Base-by-base conservation (phyloP, 2,797 vertebrate species). In the Hippopotamyrus pictus region DNA sequence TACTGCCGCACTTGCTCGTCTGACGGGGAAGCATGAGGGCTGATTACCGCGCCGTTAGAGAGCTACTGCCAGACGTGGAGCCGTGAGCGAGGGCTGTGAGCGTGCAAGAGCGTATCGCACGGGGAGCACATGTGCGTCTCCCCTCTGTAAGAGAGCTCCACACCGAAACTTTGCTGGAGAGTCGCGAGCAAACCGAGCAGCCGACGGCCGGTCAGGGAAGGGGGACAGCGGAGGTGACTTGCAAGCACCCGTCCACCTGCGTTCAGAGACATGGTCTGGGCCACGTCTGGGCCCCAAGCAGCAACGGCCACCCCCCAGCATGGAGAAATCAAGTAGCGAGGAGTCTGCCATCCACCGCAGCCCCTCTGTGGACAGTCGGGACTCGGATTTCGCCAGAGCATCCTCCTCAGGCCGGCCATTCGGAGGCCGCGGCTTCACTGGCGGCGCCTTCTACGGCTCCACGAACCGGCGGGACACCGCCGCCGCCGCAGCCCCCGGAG, bases 271-370 rank as follows among this genome's bases (percentile, higher is more conserved):
- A 98, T 98, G 97, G 94, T 97, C 96, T 94, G 95, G 94, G 93
- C 95, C 95, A 95, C 93, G 93, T 94, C 94, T 92, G 94, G 92
- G 91, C 95, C 92, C 92, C 90, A 88, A 44, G 92, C 94, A 93
- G 93, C 93, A 95, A 95, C 95, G 91, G 93, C 94, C 95, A 95
- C 94, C 92, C 95, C 95, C 94, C 96, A 98, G 96, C 97, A 99
- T 99, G 98, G 98, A 99, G 97, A 99, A 99, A 96, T 99, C 98
- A 95, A 99, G 98, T 97, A 99, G 98, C 94, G 98, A 99, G 95
- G 98, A 99, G 96, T 99, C 98, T 93, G 98, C 98, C 94, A 98
- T 99, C 94, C 98, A 97, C 94, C 97, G 97, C 94, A 99, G 99
- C 96, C 99, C 98, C 84, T 99, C 99, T 48, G 96, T 99, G 96